Conservation (phyloP, 2,113 vertebrate species). For the Tylochromis polylepis region DNA sequence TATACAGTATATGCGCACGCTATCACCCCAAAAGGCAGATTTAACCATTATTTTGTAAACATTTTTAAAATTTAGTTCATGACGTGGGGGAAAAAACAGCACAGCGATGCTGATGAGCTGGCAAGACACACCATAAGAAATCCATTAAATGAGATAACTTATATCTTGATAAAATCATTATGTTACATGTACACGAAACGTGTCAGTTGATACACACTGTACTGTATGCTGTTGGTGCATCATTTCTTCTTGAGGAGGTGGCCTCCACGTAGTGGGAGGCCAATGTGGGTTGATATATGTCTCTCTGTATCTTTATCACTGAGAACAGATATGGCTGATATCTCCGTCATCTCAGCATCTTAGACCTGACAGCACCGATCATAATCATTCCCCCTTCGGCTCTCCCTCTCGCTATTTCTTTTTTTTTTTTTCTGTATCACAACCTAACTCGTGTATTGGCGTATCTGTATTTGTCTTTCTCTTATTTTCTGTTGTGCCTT, state of each 20-base stretch:
- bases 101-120: background rate
- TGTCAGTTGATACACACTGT: background rate
- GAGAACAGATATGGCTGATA: conserved; percentile 54
- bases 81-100: background rate
- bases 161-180: background rate
- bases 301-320: conserved; percentile 47
- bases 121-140: background rate
- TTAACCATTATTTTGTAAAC: background rate
- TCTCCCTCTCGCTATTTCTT: conserved; percentile 20
- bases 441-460: conserved; percentile 7
- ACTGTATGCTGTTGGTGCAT: background rate
- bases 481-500: conserved; percentile 19
- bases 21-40: background rate
- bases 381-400: conserved; percentile 48
- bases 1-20: background rate
- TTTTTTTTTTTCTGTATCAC: conserved; percentile 4
- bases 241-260: background rate
- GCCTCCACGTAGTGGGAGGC: conserved; percentile 9
- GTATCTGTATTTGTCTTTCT: conserved; percentile 17
- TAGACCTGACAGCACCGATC: conserved; percentile 60
- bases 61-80: background rate
- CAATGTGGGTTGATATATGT: conserved; percentile 50
- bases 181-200: background rate
- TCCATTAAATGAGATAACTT: background rate
- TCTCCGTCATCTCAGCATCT: conserved; percentile 63